These are phyloP conservation scores for Sorex araneus DNA, from an alignment of 2,113 vertebrate species.

Conservation along the genomic window DNA sequence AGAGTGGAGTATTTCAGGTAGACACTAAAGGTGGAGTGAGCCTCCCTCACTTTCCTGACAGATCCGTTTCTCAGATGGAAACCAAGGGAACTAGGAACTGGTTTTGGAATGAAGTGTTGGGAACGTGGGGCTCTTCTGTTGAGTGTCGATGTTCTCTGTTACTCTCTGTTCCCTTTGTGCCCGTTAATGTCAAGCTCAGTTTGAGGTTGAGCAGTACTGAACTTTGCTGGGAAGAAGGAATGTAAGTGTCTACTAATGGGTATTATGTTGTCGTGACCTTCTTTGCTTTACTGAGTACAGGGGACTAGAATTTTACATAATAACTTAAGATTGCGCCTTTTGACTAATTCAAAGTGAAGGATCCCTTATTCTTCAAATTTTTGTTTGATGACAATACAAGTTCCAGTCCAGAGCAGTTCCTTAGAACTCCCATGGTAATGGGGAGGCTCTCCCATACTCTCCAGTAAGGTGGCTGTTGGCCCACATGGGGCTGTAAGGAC, in stretches of 20 bases:
- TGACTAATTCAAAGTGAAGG: conserved; percentile 57
- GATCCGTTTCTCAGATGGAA: background rate
- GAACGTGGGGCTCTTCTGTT: background rate
- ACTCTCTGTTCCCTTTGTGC: background rate
- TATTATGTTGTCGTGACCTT: conserved; percentile 51
- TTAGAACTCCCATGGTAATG: background rate
- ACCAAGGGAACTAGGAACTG: background rate
- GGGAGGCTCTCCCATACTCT: background rate
- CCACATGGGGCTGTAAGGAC: background rate
- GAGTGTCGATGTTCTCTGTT: background rate
- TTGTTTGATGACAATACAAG: background rate
- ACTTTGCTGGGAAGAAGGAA: conserved; percentile 53
- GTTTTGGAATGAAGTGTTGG: background rate
- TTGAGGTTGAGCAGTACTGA: conserved; percentile 45
- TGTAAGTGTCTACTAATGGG: conserved; percentile 47
- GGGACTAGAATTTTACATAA: conserved; percentile 53
- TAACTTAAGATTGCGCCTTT: conserved; percentile 46
- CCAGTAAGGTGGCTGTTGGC: background rate
- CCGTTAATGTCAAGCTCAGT: background rate
- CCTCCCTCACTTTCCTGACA: background rate
- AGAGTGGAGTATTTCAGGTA: background rate
- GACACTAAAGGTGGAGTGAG: background rate
- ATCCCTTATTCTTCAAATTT: conserved; percentile 7
- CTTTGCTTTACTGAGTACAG: background rate
- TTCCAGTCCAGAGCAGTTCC: background rate